Percentiles rank a stretch among this genome's conserved stretches.
Evolutionary conservation across 2,888 invertebrate species (phyloP).

Genomic region (Phalera bucephala): DNA sequence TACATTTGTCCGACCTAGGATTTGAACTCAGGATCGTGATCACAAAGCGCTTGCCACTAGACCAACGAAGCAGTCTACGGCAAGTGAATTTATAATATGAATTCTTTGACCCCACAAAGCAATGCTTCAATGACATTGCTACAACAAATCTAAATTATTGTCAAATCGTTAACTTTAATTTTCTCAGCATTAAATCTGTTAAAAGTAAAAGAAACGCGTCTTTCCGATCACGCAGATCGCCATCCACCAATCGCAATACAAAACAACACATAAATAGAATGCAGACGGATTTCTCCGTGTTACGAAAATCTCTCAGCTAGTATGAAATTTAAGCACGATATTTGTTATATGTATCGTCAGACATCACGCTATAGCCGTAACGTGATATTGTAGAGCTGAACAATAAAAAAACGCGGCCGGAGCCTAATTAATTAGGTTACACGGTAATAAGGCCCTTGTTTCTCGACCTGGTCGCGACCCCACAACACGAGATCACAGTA

Average conservation of each 20-base stretch:
- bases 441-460: too few species aligned
- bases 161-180: background rate
- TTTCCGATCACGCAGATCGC: background rate
- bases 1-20: too few species aligned
- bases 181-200: background rate
- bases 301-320: constrained; percentile 2
- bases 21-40: too few species aligned
- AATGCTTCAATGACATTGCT: background rate
- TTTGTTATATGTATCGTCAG: constrained; percentile 6
- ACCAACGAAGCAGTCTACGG: too few species aligned
- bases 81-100: too few species aligned
- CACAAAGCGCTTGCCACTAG: too few species aligned
- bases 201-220: background rate
- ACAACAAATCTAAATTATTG: background rate
- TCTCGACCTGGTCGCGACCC: too few species aligned
- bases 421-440: background rate
- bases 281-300: constrained; percentile 9
- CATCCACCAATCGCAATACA: background rate
- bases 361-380: constrained; percentile 7
- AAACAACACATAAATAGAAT: constrained; percentile 5
- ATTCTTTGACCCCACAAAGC: too few species aligned
- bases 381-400: background rate
- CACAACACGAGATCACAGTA: too few species aligned
- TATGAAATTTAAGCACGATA: constrained; percentile 7
- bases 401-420: constrained; percentile 10